Evolutionary conservation across 2,113 vertebrate species (phyloP), one percentile per base, ranked within the genome.

Genomic region (Zosterops pallidus): DNA sequence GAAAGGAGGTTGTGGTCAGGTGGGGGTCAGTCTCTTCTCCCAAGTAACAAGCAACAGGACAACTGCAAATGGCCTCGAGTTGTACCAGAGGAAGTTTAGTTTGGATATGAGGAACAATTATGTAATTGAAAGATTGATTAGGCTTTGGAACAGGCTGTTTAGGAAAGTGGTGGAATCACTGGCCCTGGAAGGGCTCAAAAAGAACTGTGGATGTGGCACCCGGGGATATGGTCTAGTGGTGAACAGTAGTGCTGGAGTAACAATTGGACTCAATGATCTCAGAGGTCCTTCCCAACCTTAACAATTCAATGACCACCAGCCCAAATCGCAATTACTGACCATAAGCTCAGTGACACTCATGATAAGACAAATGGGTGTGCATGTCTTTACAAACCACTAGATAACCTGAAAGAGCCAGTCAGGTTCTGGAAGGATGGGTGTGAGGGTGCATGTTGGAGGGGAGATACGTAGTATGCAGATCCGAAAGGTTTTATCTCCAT

Each of bases 401-500:
- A 69, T 53, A 52, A 35, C 22, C 9, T 22, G 31, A 37, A 44
- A 69, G 46, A 77, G 60, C 37, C 14, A 44, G 26, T 33, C 46
- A 33, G 11, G 26, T 18, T 52, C 37, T 37, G 53, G 25, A 77
- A 53, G 63, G 60, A 33, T 28, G 46, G 63, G 26, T 60, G 39
- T 39, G 33, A 28, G 14, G 5, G 4, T 46, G 26, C 33, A 28
- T 23, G 18, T 8, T 33, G 33, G 18, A 86, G 18, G 5, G 26
- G 11, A 37, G 22, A 22, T 33, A 37, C 2, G 7, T 18, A 26
- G 33, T 5, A 15, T 5, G 26, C 0, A 0, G 22, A 23, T 33
- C 22, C 23, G 28, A 31, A 77, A 77, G 15, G 9, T 11, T 77
- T 2, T 15, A 12, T 26, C 33, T 33, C 60, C 18, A 12, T 26